phyloP scores from a whole-genome alignment of 2,797 vertebrate species.

The Jordanella pulchra region DNA sequence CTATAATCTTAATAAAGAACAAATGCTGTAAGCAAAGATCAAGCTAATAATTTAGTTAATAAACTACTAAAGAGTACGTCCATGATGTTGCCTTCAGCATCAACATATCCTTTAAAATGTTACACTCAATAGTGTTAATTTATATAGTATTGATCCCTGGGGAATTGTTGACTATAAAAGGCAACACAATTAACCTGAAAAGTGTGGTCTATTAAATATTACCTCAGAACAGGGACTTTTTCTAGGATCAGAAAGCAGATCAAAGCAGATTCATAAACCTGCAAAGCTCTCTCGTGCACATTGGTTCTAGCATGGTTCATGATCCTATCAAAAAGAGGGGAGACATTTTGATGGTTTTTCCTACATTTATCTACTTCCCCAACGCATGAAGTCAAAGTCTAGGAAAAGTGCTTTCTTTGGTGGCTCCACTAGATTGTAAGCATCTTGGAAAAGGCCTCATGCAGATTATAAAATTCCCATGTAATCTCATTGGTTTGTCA shows the following conservation, averaged over 20 bases:
- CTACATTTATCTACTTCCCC: not conserved
- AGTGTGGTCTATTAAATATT: conserved; percentile 34
- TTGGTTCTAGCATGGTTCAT: too few relatives aligned
- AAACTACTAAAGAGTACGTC: conserved; percentile 28
- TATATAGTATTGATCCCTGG: conserved; percentile 64
- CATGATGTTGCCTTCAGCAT: conserved; percentile 25
- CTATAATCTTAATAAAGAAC: conserved; percentile 17
- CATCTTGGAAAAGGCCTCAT: not conserved
- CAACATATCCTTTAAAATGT: conserved; percentile 41
- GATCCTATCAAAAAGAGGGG: not conserved
- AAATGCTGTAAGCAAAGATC: conserved; percentile 34
- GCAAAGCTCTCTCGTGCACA: not conserved
- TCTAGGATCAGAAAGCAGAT: conserved; percentile 4
- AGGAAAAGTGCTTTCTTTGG: not conserved
- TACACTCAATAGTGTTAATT: conserved; percentile 48
- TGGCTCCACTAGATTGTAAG: not conserved
- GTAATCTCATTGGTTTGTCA: too few relatives aligned
- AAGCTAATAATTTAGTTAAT: conserved; percentile 46
- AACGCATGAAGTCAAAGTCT: not conserved
- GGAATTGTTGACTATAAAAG: conserved; percentile 45
- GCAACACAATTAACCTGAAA: conserved; percentile 18
- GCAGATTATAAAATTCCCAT: not conserved
- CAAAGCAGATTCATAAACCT: conserved; percentile 1
- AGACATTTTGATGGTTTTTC: not conserved
- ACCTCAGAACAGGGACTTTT: conserved; percentile 11